Evolutionary conservation across 2,797 vertebrate species (phyloP).

Genomic region (Phalanger gymnotis): DNA sequence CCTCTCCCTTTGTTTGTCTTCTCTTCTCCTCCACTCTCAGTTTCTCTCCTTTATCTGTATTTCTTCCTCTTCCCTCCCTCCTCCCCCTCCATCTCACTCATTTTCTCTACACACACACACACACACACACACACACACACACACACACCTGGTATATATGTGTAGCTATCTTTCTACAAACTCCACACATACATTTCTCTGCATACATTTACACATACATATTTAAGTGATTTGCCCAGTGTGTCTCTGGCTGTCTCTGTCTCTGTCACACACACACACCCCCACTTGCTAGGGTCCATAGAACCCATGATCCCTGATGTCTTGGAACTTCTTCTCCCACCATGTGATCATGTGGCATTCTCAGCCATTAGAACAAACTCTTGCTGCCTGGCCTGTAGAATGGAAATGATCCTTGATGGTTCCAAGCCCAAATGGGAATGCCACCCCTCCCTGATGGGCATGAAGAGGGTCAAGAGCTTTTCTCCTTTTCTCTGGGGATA

Average conservation of each 20-base stretch:
- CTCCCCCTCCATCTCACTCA: not conserved
- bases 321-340: not conserved
- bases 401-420: not conserved
- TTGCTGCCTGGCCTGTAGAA: not conserved
- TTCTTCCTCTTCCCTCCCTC: too few relatives aligned
- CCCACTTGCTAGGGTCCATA: too few relatives aligned
- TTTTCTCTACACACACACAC: not conserved
- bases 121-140: not conserved
- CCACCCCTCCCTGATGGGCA: not conserved
- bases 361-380: not conserved
- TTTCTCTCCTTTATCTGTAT: not conserved
- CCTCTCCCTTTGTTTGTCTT: too few relatives aligned
- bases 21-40: too few relatives aligned
- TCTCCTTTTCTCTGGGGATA: not conserved
- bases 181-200: not conserved
- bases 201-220: not conserved
- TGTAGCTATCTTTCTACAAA: too few relatives aligned
- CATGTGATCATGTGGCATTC: not conserved
- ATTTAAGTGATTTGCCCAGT: too few relatives aligned
- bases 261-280: too few relatives aligned
- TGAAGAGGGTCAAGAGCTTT: not conserved
- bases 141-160: too few relatives aligned
- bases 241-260: too few relatives aligned
- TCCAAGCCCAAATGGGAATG: not conserved
- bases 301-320: not conserved